These are phyloP conservation scores for Lasioglossum albipes DNA, from an alignment of 1,140 invertebrate genomes.

Conservation along the genomic window DNA sequence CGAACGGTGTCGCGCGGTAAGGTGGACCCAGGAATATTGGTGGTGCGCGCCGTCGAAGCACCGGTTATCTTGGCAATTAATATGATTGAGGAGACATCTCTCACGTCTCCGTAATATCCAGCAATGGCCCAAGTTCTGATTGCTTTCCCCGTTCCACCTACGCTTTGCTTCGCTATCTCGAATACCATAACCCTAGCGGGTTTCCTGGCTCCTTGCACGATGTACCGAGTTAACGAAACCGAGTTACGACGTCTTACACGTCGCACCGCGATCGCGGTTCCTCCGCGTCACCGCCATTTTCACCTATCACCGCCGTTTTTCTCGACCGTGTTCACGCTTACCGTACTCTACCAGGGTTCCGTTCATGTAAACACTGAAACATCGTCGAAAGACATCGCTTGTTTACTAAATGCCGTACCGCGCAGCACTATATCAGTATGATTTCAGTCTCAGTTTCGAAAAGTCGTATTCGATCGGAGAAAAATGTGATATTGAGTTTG, in stretches of 20 bases:
- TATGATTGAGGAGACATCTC: constrained; percentile 80
- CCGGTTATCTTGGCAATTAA: constrained; percentile 79
- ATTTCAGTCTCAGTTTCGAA: too few relatives aligned
- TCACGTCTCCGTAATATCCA: constrained; percentile 80
- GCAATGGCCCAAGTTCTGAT: constrained; percentile 80
- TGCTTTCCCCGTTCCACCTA: constrained; percentile 75
- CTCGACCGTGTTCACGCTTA: too few relatives aligned
- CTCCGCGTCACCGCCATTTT: too few relatives aligned
- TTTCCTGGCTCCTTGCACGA: constrained; percentile 57
- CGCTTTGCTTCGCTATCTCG: constrained; percentile 75
- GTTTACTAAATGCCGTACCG: too few relatives aligned
- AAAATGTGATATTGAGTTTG: too few relatives aligned
- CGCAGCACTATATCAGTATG: too few relatives aligned
- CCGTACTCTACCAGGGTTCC: too few relatives aligned
- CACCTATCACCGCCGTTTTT: too few relatives aligned
- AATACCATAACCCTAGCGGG: constrained; percentile 76
- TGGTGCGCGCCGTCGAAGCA: constrained; percentile 72
- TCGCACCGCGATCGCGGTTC: constrained; percentile 13
- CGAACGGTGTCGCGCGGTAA: constrained; percentile 14
- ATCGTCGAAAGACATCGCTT: too few relatives aligned
- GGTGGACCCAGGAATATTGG: constrained; percentile 44
- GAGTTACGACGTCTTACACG: constrained; percentile 57
- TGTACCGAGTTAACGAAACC: constrained; percentile 70
- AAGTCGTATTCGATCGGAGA: too few relatives aligned
- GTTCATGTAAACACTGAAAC: too few relatives aligned